A percentile compares a stretch with the other conserved stretches of the same genome.
phyloP scores from a whole-genome alignment of 53 echinoderm and acorn worm species.

The Zoroaster sp. region DNA sequence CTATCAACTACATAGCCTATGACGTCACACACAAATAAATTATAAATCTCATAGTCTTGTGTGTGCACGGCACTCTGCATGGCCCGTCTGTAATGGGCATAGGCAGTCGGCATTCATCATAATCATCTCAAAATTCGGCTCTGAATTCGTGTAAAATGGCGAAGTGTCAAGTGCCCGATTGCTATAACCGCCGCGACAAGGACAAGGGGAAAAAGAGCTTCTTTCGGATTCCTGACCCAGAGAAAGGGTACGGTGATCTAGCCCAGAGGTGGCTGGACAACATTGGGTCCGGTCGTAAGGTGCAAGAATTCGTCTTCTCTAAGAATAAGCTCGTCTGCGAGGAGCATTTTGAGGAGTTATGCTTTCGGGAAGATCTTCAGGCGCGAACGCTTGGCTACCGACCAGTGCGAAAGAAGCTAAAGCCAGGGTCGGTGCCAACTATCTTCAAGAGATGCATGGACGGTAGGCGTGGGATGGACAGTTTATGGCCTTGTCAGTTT shows the following conservation, averaged over 20 bases:
- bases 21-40: conserved; percentile 17
- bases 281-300: background rate
- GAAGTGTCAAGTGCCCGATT: conserved; percentile 17
- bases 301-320: conserved; percentile 20
- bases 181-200: background rate
- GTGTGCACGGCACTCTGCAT: background rate
- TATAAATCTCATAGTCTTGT: conserved; percentile 13
- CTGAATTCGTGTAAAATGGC: background rate
- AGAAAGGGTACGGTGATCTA: background rate
- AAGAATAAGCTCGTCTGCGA: conserved; percentile 29
- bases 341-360: conserved; percentile 10
- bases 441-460: background rate
- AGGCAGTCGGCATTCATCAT: background rate
- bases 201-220: conserved; percentile 25
- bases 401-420: conserved; percentile 12
- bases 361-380: conserved; percentile 17
- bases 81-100: background rate
- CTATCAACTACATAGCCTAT: conserved; percentile 1
- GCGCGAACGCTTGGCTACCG: conserved; percentile 1
- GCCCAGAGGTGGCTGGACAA: conserved; percentile 5
- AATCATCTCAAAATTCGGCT: background rate
- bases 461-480: background rate
- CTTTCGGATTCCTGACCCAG: conserved; percentile 12
- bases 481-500: background rate
- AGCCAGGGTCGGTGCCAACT: conserved; percentile 5